phyloP scores from a whole-genome alignment of 2,113 vertebrate species.

The Charadrius vociferus region DNA sequence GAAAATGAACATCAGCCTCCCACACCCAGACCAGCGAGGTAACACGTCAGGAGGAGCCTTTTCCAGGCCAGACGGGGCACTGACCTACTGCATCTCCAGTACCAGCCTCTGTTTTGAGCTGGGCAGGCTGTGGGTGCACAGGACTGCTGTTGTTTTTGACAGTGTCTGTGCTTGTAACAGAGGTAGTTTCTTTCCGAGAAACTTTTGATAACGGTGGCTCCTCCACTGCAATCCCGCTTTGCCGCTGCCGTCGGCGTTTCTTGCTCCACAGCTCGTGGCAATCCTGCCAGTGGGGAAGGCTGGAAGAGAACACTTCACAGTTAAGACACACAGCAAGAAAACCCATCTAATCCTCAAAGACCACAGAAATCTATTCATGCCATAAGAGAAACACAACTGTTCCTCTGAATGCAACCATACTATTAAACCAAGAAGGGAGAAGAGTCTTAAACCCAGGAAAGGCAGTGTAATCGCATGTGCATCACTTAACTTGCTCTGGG shows the following conservation, averaged over 20 bases:
- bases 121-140: slow-evolving; percentile 76
- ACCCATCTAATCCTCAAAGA: neutral
- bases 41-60: neutral
- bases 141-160: slow-evolving; percentile 88
- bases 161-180: slow-evolving; percentile 79
- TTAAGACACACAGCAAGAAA: fast-evolving
- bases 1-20: neutral
- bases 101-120: slow-evolving; percentile 73
- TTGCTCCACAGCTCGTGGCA: slow-evolving; percentile 99
- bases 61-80: slow-evolving; percentile 1
- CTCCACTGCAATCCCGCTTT: slow-evolving; percentile 86
- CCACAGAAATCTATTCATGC: neutral
- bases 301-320: slow-evolving; percentile 46
- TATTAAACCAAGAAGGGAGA: neutral
- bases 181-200: slow-evolving; percentile 88
- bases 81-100: slow-evolving; percentile 79
- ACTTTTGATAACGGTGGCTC: slow-evolving; percentile 89
- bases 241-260: slow-evolving; percentile 90
- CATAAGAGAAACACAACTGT: fast-evolving
- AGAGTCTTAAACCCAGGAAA: neutral
- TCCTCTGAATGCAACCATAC: neutral
- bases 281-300: slow-evolving; percentile 96
- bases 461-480: fast-evolving
- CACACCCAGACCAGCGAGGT: neutral
- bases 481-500: neutral